These are phyloP conservation scores for Myodes glareolus DNA, from an alignment of 2,113 vertebrate species.

Conservation along the genomic window DNA sequence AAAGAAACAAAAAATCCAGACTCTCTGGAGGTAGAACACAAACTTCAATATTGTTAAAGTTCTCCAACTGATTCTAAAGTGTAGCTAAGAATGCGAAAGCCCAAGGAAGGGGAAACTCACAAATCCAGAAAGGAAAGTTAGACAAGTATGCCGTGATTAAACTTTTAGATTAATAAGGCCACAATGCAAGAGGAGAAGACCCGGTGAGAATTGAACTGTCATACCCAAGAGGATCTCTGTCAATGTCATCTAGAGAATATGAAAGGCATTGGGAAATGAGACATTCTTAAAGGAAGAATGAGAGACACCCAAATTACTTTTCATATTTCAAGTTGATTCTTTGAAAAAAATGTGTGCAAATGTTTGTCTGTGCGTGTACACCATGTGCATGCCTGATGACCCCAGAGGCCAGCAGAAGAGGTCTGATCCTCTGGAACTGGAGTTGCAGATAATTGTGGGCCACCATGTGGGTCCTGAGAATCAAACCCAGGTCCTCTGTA, in stretches of 20 bases:
- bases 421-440: background rate
- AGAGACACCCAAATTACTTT: background rate
- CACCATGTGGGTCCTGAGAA: background rate
- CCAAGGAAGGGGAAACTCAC: background rate
- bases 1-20: background rate
- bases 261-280: background rate
- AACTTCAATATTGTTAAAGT: constrained; percentile 19
- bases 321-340: background rate
- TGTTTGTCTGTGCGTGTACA: background rate
- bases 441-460: background rate
- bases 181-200: background rate
- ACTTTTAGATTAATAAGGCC: background rate
- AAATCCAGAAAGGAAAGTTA: background rate
- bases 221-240: background rate
- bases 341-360: background rate
- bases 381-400: background rate
- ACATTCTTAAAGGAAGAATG: background rate
- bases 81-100: constrained; percentile 29
- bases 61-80: constrained; percentile 16
- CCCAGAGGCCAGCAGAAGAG: background rate
- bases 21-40: background rate
- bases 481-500: background rate
- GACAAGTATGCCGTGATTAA: background rate
- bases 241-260: background rate
- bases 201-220: constrained; percentile 6